Evolutionary conservation across 2,113 vertebrate species (phyloP), one percentile per base, ranked within the genome.

Genomic region (Protobothrops flavoviridis): DNA sequence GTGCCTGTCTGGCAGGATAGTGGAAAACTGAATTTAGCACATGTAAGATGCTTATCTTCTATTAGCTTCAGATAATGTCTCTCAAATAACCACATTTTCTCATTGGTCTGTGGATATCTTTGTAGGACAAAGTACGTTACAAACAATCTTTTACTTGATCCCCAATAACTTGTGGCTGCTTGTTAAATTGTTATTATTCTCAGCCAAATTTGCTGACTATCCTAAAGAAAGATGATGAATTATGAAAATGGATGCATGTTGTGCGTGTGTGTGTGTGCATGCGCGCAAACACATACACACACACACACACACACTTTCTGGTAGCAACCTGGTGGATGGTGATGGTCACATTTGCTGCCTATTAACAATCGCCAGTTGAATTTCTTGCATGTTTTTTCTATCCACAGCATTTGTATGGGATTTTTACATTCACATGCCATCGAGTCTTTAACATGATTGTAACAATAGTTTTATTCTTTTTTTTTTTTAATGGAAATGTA

Each of bases 1-100:
- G 93, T 89, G 91, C 93, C 94, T 95, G 92, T 94, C 87, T 93
- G 92, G 88, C 33, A 94, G 91, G 26, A 95, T 93, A 94, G 94
- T 61, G 91, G 93, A 94, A 96, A 95, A 95, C 93, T 91, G 89
- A 92, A 74, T 57, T 17, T 43, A 91, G 5, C 61, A 23, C 91
- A 81, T 94, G 57, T 61, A 89, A 93, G 88, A 95, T 74, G 95
- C 81, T 91, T 91, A 93, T 86, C 91, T 87, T 53, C 74, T 81
- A 21, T 81, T 81, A 39, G 39, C 21, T 89, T 21, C 93, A 93
- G 81, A 45, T 87, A 91, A n/a, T 59, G 87, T 96, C n/a, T 4
- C 55, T 23, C 88, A 94, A 90, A 94, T 93, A 55, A 89, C 94
- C 45, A 45, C 24, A 50, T 74, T 50, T 93, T 12, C 59, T 69